Percentiles rank a stretch among this genome's conserved stretches.
phyloP scores from a whole-genome alignment of 2,888 invertebrate species.

The Noctuana brunneofusca region DNA sequence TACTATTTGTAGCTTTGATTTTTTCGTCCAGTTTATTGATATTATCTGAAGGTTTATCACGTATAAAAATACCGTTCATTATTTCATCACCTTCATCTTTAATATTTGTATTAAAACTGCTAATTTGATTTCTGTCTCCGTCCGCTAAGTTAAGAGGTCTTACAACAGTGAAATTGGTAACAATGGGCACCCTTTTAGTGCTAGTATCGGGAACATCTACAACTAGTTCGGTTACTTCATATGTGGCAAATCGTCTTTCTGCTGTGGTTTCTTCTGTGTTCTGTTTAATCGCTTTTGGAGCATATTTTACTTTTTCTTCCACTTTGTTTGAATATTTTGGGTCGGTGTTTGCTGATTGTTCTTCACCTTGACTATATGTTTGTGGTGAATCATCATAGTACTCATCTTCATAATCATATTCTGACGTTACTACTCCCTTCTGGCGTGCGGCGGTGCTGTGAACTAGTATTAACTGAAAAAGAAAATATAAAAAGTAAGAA shows the following conservation, averaged over 20 bases:
- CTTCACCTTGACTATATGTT: not conserved
- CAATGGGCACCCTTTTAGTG: constrained; percentile 7
- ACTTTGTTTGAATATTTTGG: not conserved
- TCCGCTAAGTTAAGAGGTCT: constrained; percentile 29
- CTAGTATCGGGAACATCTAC: constrained; percentile 14
- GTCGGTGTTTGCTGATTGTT: not conserved
- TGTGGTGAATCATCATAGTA: constrained; percentile 20
- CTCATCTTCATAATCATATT: constrained; percentile 22
- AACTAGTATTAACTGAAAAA: constrained; percentile 17
- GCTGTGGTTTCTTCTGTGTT: constrained; percentile 17
- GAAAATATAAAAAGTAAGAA: no score
- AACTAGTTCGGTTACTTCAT: constrained; percentile 31
- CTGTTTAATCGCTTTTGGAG: not conserved
- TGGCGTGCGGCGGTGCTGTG: not conserved
- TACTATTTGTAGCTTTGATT: not conserved
- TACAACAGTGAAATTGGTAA: constrained; percentile 19
- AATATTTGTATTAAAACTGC: not conserved
- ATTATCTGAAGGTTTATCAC: constrained; percentile 3
- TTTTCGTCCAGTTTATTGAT: not conserved
- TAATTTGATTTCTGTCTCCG: not conserved
- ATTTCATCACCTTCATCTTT: constrained; percentile 28
- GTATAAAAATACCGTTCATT: constrained; percentile 22
- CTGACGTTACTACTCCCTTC: not conserved
- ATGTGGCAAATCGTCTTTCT: constrained; percentile 22
- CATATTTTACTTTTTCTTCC: not conserved